Base-by-base conservation (phyloP, 2,113 vertebrate species). In the Pontoporia blainvillei region DNA sequence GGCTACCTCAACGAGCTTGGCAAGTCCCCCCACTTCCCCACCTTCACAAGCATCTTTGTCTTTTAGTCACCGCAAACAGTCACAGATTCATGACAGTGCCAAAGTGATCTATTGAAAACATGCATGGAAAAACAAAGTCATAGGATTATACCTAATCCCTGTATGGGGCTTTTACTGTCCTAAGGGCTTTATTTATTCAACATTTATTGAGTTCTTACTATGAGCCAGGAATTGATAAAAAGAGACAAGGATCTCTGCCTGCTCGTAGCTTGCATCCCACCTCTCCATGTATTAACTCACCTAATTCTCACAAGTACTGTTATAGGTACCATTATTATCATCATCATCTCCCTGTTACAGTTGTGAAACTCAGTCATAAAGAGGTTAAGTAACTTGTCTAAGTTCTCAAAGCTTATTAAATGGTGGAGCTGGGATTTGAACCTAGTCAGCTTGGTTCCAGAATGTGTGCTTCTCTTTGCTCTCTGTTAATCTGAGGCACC, bases 1-100 rank as follows among this genome's bases (percentile, higher is more conserved):
- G 99, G 99, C 96, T 99, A 99, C 98, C 99, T 99, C 95, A 99
- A 99, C 73, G 99, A 99, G 69, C 99, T 99, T 1, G 99, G 99
- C 99, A 98, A 96, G 34, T 83, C 17, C n/a, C 27, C 25, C 9
- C 5, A 14, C 10, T 2, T 8, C 1, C 13, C 20, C 0, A 0
- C 62, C 59, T 76, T 15, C 12, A 2, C 17, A 1, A 21, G 15
- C 62, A 6, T 52, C 39, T 18, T 13, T 2, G 3, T 41, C 14
- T 21, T 4, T 12, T 9, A 9, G 41, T 66, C n/a, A 34, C 72
- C 46, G 17, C 15, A 44, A 23, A 64, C 0, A 41, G 46, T 54
- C 31, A n/a, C 0, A 44, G 41, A 34, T 34, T 9, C 20, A 31
- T 23, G 9, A 23, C 23, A 59, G 14, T 8, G 5, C 29, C 59